These are phyloP conservation scores for Mustela nigripes DNA, from an alignment of 2,113 vertebrate species.

Conservation along the genomic window DNA sequence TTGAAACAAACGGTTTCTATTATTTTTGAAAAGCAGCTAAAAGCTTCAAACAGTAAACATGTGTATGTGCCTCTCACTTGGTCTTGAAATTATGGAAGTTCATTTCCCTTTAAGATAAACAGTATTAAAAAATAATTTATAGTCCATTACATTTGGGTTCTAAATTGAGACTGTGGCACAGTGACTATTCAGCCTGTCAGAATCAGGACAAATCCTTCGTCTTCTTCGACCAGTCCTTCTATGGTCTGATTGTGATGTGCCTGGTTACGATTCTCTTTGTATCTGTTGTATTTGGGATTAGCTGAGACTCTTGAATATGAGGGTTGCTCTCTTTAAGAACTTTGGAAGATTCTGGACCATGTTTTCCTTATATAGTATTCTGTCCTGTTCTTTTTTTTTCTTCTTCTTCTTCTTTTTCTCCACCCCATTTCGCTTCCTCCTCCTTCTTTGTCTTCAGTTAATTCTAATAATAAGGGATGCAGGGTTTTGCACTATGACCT, in stretches of 20 bases:
- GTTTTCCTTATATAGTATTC: background rate
- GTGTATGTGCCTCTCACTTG: background rate
- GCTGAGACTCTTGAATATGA: background rate
- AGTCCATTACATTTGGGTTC: background rate
- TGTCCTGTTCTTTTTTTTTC: background rate
- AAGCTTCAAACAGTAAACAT: background rate
- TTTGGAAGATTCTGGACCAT: background rate
- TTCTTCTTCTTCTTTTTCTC: background rate
- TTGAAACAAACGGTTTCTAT: background rate
- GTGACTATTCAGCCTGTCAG: background rate
- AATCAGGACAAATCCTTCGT: background rate
- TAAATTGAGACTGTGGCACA: background rate
- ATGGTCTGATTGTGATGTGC: background rate
- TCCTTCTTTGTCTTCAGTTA: background rate
- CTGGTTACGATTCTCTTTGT: background rate
- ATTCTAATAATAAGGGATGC: background rate
- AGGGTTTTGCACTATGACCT: background rate
- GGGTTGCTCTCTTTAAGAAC: background rate
- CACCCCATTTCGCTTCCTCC: background rate
- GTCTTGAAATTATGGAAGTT: background rate
- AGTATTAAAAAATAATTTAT: background rate
- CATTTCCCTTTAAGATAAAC: background rate
- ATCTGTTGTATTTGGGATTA: background rate
- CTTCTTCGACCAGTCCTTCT: background rate
- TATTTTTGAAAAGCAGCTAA: conserved; percentile 48